A percentile compares a stretch with the other conserved stretches of the same genome.
Conservation (phyloP, 2,888 invertebrate species). For the Nebria salina region DNA sequence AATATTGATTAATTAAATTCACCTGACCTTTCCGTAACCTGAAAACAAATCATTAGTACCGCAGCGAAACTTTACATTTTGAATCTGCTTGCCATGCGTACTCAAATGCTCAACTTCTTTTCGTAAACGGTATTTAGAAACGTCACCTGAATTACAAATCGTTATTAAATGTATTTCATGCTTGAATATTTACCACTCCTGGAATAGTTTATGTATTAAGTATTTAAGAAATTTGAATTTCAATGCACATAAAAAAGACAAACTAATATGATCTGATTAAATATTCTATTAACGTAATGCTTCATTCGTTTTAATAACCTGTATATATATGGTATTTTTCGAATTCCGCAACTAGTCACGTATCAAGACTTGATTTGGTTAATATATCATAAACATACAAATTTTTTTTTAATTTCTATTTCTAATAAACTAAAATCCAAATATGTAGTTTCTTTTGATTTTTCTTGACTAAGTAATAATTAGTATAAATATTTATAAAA, state of each 20-base stretch:
- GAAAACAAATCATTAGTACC: constrained; percentile 35
- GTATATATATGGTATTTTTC: not conserved
- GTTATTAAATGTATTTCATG: not conserved
- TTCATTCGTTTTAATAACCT: not conserved
- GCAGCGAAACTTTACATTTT: not conserved
- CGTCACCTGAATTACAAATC: not conserved
- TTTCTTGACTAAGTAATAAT: too few relatives aligned
- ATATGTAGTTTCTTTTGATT: too few relatives aligned
- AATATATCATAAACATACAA: too few relatives aligned
- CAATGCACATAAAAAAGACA: not conserved
- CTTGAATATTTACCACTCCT: not conserved
- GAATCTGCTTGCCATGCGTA: not conserved
- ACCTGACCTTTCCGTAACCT: constrained; percentile 40
- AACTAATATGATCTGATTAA: not conserved
- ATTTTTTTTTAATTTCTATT: too few relatives aligned
- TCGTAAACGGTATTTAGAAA: not conserved
- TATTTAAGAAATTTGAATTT: not conserved
- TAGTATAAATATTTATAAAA: too few relatives aligned
- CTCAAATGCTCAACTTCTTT: not conserved
- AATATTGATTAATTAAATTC: constrained; percentile 44
- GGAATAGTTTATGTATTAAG: not conserved
- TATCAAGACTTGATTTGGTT: too few relatives aligned
- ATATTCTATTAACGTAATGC: not conserved
- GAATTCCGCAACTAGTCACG: not conserved
- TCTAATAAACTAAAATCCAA: too few relatives aligned